Percentiles rank a stretch among this genome's conserved stretches.
Conservation (phyloP, 2,888 invertebrate genomes). For the Synergus umbraculus region DNA sequence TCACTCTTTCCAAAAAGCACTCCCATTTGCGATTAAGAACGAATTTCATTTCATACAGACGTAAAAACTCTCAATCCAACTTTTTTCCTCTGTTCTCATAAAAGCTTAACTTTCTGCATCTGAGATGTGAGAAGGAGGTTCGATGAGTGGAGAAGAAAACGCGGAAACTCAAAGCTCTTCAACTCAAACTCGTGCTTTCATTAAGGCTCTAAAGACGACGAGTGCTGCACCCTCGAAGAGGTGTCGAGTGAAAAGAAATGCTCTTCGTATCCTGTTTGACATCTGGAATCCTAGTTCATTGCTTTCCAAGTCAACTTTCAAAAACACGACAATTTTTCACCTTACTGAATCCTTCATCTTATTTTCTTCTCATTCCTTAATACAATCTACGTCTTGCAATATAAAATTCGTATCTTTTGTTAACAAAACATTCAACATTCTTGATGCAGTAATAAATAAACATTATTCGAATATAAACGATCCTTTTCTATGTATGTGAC, state of each 20-base stretch:
- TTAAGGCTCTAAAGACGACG: constrained; percentile 62
- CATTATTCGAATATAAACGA: background rate
- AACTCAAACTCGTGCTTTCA: constrained; percentile 72
- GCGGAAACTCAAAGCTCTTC: constrained; percentile 64
- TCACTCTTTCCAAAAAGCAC: constrained; percentile 49
- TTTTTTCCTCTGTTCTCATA: constrained; percentile 45
- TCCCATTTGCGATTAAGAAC: constrained; percentile 66
- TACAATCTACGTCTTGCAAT: background rate
- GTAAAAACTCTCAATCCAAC: constrained; percentile 62
- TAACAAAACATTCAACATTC: background rate
- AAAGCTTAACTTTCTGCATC: constrained; percentile 56
- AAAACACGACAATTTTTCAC: constrained; percentile 28
- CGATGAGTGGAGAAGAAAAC: constrained; percentile 61
- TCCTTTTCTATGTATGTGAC: background rate
- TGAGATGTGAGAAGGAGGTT: constrained; percentile 49
- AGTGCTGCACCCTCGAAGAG: constrained; percentile 48
- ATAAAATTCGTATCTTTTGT: background rate
- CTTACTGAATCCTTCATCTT: background rate
- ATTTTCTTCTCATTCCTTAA: background rate
- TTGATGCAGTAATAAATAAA: background rate
- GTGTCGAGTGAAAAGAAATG: constrained; percentile 54
- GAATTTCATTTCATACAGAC: constrained; percentile 66
- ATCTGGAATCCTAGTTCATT: constrained; percentile 25
- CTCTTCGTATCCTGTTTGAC: constrained; percentile 5
- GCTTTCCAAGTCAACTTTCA: constrained; percentile 6